Conservation (phyloP, 2,797 vertebrate species). For the Sylvia borin region DNA sequence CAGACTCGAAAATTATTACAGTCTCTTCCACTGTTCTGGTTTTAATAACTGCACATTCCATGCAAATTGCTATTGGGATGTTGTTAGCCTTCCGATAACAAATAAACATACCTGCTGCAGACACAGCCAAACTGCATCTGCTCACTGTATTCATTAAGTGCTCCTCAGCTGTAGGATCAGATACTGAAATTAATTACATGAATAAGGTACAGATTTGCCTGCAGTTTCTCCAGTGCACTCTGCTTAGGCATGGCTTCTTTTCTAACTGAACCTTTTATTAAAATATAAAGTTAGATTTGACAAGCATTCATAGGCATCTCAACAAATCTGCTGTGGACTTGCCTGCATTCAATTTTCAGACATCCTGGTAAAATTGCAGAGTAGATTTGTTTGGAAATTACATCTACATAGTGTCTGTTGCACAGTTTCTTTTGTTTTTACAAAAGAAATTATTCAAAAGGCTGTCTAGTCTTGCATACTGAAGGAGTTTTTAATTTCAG, state of each 20-base stretch:
- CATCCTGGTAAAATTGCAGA: background rate
- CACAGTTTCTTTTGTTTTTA: background rate
- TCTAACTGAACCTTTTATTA: background rate
- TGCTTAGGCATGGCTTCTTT: background rate
- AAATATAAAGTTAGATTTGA: background rate
- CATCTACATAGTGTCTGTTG: background rate
- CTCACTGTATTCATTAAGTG: background rate
- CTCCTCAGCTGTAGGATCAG: background rate
- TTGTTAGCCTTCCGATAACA: background rate
- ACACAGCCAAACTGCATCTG: background rate
- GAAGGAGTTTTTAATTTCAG: background rate
- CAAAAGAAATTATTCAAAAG: background rate
- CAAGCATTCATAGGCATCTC: background rate
- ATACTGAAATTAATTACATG: background rate
- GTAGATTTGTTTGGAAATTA: background rate
- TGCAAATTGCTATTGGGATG: background rate
- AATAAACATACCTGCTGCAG: background rate
- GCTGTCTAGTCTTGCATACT: background rate
- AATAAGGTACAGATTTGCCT: background rate
- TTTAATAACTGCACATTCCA: constrained; percentile 13
- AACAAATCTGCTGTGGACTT: background rate
- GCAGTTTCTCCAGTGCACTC: background rate
- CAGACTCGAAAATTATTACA: background rate
- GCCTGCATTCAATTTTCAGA: background rate
- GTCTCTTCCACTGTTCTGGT: background rate